Conservation (phyloP, 2,888 invertebrate genomes). For the Amphiduros pacificus region DNA sequence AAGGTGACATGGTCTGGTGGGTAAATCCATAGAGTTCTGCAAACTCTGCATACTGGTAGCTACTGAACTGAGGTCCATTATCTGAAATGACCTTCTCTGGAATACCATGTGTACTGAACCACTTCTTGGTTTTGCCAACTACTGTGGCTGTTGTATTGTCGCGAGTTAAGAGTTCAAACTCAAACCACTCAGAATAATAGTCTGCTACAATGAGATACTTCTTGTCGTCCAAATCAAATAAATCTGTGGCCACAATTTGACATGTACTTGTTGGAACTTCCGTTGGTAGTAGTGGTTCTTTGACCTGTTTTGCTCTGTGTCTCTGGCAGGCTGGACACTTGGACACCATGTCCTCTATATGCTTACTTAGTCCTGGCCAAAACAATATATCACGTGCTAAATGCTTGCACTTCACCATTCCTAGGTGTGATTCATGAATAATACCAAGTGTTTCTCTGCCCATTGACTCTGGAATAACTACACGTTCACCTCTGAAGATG, state of each 20-base stretch:
- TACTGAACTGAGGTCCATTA: constrained; percentile 23
- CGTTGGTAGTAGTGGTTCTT: constrained; percentile 21
- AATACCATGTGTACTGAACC: constrained; percentile 32
- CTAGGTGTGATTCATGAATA: constrained; percentile 20
- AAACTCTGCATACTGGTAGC: constrained; percentile 25
- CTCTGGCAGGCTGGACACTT: constrained; percentile 12
- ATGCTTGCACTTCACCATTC: constrained; percentile 20
- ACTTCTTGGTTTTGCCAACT: too few relatives aligned
- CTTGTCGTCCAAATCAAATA: constrained; percentile 11
- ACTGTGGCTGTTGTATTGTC: too few relatives aligned
- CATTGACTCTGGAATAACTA: constrained; percentile 19
- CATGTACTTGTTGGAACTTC: constrained; percentile 17
- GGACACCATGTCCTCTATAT: constrained; percentile 20
- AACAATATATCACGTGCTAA: constrained; percentile 21
- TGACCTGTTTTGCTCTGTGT: not conserved
- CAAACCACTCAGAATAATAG: constrained; percentile 9
- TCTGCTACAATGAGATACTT: constrained; percentile 22
- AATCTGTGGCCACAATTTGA: constrained; percentile 16
- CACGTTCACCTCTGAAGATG: constrained; percentile 16
- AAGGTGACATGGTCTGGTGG: constrained; percentile 26
- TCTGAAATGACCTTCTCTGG: constrained; percentile 26
- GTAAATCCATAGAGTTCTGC: constrained; percentile 6
- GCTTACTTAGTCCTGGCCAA: constrained; percentile 26
- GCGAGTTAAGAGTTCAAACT: too few relatives aligned
- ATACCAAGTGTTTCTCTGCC: constrained; percentile 5